These are phyloP conservation scores for Phymatocera aterrima DNA, from an alignment of 2,888 invertebrate species.

Conservation along the genomic window DNA sequence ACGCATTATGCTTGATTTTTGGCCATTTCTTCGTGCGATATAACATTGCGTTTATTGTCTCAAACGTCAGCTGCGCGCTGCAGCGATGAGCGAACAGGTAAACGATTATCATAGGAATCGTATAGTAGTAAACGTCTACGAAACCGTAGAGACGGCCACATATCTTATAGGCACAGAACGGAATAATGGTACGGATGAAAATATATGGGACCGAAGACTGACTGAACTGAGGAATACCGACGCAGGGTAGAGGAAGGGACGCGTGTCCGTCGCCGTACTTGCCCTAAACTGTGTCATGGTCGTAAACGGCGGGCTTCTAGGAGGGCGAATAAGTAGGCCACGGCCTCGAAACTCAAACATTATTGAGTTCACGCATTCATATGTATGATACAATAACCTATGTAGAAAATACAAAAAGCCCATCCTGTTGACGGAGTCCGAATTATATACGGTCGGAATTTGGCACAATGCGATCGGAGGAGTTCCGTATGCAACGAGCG, in stretches of 20 bases:
- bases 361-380: constrained; percentile 35
- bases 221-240: background rate
- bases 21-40: no score
- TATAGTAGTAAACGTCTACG: no score
- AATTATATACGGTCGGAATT: no score
- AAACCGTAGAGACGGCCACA: no score
- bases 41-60: no score
- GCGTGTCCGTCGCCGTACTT: background rate
- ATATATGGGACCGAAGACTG: background rate
- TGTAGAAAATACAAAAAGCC: background rate
- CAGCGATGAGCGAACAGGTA: no score
- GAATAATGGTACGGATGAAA: background rate
- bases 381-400: background rate
- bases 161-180: no score
- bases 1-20: no score
- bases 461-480: no score
- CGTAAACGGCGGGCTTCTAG: constrained; percentile 37
- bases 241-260: background rate
- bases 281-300: constrained; percentile 43
- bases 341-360: constrained; percentile 48
- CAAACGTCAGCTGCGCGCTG: no score
- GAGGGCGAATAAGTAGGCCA: constrained; percentile 47
- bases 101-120: no score
- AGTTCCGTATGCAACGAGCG: no score
- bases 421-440: background rate